Conservation (phyloP, 2,113 vertebrate genomes). For the Pachycephala philippinensis region DNA sequence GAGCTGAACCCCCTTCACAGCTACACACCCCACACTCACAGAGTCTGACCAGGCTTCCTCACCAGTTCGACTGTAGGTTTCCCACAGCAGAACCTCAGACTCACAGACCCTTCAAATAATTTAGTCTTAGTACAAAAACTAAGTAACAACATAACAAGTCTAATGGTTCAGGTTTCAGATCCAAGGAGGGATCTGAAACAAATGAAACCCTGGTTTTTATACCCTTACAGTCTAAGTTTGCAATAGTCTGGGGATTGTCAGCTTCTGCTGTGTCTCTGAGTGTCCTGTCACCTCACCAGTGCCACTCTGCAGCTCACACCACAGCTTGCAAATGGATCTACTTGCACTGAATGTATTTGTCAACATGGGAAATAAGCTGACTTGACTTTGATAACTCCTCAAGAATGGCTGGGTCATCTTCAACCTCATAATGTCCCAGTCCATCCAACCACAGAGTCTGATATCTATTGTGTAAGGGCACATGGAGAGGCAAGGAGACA, state of each 20-base stretch:
- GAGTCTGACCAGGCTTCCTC: background rate
- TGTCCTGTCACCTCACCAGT: background rate
- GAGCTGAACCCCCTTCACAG: background rate
- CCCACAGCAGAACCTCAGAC: background rate
- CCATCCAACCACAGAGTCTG: background rate
- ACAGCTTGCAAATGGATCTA: background rate
- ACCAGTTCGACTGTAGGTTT: background rate
- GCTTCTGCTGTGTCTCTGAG: background rate
- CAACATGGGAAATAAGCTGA: background rate
- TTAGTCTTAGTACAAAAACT: background rate
- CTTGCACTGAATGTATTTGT: background rate
- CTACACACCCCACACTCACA: background rate
- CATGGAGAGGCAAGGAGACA: background rate
- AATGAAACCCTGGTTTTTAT: background rate
- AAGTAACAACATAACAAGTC: background rate
- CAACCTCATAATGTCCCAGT: background rate
- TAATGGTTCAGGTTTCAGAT: rapidly evolving
- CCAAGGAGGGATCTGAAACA: background rate
- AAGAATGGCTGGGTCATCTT: background rate
- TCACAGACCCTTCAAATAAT: background rate
- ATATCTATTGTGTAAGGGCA: background rate
- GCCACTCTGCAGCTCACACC: background rate
- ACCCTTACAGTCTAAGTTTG: background rate
- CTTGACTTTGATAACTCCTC: background rate
- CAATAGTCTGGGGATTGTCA: too few species aligned